A percentile compares a stretch with the other conserved stretches of the same genome.
phyloP scores from a whole-genome alignment of 1,140 invertebrate genomes.

The Lasaia peninsularis region DNA sequence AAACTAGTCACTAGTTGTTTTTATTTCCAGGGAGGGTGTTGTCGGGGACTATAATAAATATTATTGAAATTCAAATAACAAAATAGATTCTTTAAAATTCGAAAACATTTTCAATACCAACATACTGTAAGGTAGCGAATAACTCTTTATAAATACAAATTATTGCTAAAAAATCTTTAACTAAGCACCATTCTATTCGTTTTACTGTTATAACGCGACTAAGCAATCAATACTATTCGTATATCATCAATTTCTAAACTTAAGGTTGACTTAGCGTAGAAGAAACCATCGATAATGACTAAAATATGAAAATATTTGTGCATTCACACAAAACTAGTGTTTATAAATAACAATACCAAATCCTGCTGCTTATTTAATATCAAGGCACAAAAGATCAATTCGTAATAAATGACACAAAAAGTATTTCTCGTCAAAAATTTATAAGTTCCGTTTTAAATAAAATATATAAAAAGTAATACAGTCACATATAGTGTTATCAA shows the following conservation, averaged over 20 bases:
- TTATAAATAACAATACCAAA: constrained; percentile 60
- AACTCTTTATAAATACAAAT: constrained; percentile 56
- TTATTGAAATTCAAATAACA: constrained; percentile 18
- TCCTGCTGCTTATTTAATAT: constrained; percentile 64
- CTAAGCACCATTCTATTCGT: constrained; percentile 77
- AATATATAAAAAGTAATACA: constrained; percentile 7
- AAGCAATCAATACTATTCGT: constrained; percentile 65
- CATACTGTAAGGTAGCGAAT: constrained; percentile 35
- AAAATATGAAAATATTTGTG: constrained; percentile 63
- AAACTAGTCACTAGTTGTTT: constrained; percentile 9
- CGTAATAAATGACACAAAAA: constrained; percentile 41
- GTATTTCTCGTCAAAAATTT: constrained; percentile 12
- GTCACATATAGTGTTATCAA: constrained; percentile 13
- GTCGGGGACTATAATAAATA: constrained; percentile 19
- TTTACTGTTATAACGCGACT: constrained; percentile 64
- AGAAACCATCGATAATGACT: constrained; percentile 52
- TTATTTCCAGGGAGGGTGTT: neutral
- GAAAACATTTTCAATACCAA: constrained; percentile 31
- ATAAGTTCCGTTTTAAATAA: neutral
- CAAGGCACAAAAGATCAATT: constrained; percentile 72
- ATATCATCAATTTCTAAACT: constrained; percentile 60
- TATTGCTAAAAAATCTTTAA: constrained; percentile 62
- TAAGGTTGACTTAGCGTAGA: constrained; percentile 58
- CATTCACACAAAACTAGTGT: constrained; percentile 67
- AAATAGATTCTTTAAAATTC: constrained; percentile 36